Base-by-base conservation (phyloP, 1,140 invertebrate species). In the Pseudachorutes palmiensis region DNA sequence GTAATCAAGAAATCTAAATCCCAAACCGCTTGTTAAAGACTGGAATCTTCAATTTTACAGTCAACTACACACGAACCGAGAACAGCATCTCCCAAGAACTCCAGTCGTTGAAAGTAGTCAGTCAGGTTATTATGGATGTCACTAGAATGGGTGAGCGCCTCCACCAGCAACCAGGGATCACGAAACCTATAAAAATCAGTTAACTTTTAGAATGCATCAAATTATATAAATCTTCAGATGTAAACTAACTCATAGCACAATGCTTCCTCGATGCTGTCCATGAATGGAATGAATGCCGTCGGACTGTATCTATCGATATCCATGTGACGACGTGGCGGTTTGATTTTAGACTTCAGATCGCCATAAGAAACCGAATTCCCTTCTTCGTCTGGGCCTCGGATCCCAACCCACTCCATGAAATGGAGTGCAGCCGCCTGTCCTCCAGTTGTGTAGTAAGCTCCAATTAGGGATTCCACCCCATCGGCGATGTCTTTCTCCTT, bases 71-170 rank as follows among this genome's bases (percentile, higher is more conserved):
- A 70, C 22, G 32, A 62, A 83, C 82, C 82, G 41, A 98, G 80
- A 41, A 98, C 86, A 2, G 95, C 94, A 83, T 98, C 95, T 28
- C 95, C 95, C 2, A 98, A 81, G 78, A 98, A 98, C 78, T 98
- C 95, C 9, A 98, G 78, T 57, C 94, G 83, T 77, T 98, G 92
- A 79, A 98, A 98, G 76, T 91, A 94, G 72, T 89, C 87, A 0
- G 93, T 97, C 24, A 91, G 77, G 2, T 84, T 83, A 78, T 97
- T 96, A 12, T 86, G 84, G 57, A 86, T 85, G 80, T 90, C 96
- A 0, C 92, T 94, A 0, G 94, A 86, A 81, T 98, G 95, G 0
- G 93, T 94, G 70, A 98, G 84, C 0, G 94, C 90, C 83, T 97
- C 86, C 31, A 91, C 76, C 16, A 90, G 76, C 74, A 81, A 82